Percentiles rank a stretch among this genome's conserved stretches.
Evolutionary conservation across 1,140 invertebrate genomes (phyloP).

Genomic region (Cepaea nemoralis): DNA sequence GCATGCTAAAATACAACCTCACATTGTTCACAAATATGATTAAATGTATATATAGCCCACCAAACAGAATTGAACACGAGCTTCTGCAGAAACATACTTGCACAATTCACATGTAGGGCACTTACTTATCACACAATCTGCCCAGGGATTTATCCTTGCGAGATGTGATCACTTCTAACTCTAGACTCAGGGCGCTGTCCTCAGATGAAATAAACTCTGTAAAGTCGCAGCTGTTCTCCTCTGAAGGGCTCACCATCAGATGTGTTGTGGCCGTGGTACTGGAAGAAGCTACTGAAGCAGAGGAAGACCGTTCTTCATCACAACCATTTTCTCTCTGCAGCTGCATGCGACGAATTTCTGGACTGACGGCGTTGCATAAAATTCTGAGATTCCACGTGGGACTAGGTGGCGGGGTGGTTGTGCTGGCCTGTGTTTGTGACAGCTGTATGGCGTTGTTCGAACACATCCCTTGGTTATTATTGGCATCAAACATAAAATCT

Average conservation of each 20-base stretch:
- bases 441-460: neutral
- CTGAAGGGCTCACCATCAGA: constrained; percentile 1
- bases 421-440: neutral
- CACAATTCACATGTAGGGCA: neutral
- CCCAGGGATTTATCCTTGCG: constrained; percentile 72
- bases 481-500: constrained; percentile 47
- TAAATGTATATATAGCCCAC: too few relatives aligned
- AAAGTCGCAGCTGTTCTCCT: constrained; percentile 32
- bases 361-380: constrained; percentile 70
- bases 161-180: constrained; percentile 45
- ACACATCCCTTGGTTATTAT: constrained; percentile 25
- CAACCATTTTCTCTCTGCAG: constrained; percentile 37
- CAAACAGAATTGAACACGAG: too few relatives aligned
- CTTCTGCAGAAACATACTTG: too few relatives aligned
- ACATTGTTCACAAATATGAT: too few relatives aligned
- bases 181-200: constrained; percentile 50
- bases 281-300: neutral
- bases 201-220: constrained; percentile 50
- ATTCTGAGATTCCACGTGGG: constrained; percentile 72
- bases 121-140: constrained; percentile 70
- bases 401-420: constrained; percentile 60
- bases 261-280: neutral
- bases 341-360: constrained; percentile 66
- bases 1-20: too few relatives aligned
- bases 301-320: constrained; percentile 32